A percentile compares a stretch with the other conserved stretches of the same genome.
Evolutionary conservation across 2,113 vertebrate species (phyloP).

Genomic region (Raphicerus campestris): DNA sequence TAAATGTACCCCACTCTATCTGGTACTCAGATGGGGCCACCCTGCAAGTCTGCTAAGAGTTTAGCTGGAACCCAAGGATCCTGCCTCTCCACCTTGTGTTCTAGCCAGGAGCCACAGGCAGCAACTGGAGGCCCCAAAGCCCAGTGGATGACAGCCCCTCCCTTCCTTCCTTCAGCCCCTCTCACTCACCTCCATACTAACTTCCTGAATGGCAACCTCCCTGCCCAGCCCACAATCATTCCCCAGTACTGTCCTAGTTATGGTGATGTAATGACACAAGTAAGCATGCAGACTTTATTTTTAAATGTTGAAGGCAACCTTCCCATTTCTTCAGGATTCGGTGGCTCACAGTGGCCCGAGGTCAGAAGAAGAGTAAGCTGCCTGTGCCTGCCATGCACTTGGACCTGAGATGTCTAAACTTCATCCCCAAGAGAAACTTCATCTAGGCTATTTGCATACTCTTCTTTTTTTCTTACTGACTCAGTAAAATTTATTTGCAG

Average conservation of each 20-base stretch:
- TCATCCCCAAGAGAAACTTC: not conserved
- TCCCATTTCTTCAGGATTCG: not conserved
- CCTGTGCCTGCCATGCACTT: not conserved
- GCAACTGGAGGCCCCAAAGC: not conserved
- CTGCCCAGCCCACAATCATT: not conserved
- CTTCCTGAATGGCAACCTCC: not conserved
- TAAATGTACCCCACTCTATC: not conserved
- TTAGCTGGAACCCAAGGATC: not conserved
- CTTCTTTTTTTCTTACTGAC: not conserved
- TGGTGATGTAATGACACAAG: not conserved
- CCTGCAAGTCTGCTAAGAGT: not conserved
- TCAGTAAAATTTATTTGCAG: not conserved
- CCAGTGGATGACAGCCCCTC: not conserved
- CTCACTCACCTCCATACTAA: not conserved
- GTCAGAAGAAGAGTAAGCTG: not conserved
- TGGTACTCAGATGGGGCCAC: not conserved
- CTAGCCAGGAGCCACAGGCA: not conserved
- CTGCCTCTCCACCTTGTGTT: not conserved
- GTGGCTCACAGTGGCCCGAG: not conserved
- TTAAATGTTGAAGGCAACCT: not conserved
- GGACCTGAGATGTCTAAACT: not conserved
- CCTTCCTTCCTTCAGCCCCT: not conserved
- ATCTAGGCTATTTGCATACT: not conserved
- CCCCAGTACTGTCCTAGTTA: not conserved
- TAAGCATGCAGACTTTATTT: not conserved